Conservation (phyloP, 64 coral and sea anemone genomes). For the Anthopleura sola region DNA sequence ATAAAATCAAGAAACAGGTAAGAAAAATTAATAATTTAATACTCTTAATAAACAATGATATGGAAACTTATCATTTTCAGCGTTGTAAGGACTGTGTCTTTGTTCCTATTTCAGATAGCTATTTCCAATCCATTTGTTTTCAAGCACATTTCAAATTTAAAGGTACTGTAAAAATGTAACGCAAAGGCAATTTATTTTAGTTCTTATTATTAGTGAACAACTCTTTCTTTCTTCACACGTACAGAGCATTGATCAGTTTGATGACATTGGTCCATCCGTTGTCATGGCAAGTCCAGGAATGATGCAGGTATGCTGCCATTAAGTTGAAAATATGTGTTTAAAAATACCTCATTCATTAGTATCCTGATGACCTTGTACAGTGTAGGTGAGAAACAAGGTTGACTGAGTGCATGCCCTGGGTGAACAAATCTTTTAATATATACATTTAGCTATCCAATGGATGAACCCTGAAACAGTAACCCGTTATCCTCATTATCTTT, state of each 20-base stretch:
- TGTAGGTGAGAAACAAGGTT: too few species aligned
- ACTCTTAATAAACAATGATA: too few species aligned
- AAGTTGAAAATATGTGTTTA: too few species aligned
- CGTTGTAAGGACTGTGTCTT: not conserved
- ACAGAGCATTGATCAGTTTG: constrained; percentile 98
- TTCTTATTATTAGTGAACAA: too few species aligned
- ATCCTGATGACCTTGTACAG: too few species aligned
- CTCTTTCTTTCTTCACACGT: not conserved
- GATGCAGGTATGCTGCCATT: constrained; percentile 99
- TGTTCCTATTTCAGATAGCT: constrained; percentile 66
- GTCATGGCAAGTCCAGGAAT: constrained; percentile 99
- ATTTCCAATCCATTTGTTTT: constrained; percentile 99
- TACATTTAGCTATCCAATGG: too few species aligned
- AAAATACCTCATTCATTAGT: too few species aligned
- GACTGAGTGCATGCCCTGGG: too few species aligned
- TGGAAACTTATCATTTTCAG: not conserved
- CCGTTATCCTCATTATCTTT: too few species aligned
- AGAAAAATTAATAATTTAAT: not conserved
- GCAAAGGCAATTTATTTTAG: too few species aligned
- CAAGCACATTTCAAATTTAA: constrained; percentile 99
- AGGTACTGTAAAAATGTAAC: constrained; percentile 76
- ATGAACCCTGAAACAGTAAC: too few species aligned
- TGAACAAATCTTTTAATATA: too few species aligned
- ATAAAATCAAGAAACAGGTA: constrained; percentile 99
- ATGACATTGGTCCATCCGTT: constrained; percentile 99